Conservation (phyloP, 1,140 invertebrate species). For the Sitophilus oryzae region DNA sequence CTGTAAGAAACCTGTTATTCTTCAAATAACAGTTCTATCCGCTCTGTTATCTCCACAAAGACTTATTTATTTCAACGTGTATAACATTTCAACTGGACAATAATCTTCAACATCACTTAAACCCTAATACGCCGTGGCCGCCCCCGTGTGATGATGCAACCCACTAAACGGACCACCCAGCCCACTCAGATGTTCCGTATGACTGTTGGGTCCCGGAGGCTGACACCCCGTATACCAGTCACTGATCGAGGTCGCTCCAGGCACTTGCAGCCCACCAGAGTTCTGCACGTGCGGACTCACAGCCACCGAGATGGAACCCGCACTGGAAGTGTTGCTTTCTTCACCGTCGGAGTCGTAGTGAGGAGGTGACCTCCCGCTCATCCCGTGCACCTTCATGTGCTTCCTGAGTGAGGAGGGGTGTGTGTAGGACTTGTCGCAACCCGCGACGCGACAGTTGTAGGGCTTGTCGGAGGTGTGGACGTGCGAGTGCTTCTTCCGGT, state of each 20-base stretch:
- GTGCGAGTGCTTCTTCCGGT: conserved; percentile 98
- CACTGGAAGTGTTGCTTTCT: conserved; percentile 51
- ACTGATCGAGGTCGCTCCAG: conserved; percentile 48
- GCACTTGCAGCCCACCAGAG: conserved; percentile 41
- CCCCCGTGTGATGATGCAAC: conserved; percentile 49
- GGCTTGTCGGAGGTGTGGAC: conserved; percentile 99
- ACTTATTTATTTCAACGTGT: too few species aligned
- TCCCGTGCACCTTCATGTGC: conserved; percentile 87
- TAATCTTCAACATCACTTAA: conserved; percentile 11
- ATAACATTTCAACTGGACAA: neutral
- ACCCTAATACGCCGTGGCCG: conserved; percentile 49
- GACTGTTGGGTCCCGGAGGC: conserved; percentile 40
- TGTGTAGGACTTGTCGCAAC: conserved; percentile 99
- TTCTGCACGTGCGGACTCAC: conserved; percentile 45
- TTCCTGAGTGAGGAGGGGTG: conserved; percentile 96
- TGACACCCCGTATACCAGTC: conserved; percentile 57
- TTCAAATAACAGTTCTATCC: too few species aligned
- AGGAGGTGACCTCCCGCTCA: conserved; percentile 46
- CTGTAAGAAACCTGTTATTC: too few species aligned
- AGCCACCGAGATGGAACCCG: conserved; percentile 47
- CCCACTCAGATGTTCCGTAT: conserved; percentile 49
- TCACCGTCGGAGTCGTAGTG: conserved; percentile 56
- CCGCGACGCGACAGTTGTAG: conserved; percentile 93
- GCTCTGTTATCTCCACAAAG: too few species aligned
- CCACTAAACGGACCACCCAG: conserved; percentile 51